Conservation (phyloP, 2,113 vertebrate genomes). For the Eretmochelys imbricata region DNA sequence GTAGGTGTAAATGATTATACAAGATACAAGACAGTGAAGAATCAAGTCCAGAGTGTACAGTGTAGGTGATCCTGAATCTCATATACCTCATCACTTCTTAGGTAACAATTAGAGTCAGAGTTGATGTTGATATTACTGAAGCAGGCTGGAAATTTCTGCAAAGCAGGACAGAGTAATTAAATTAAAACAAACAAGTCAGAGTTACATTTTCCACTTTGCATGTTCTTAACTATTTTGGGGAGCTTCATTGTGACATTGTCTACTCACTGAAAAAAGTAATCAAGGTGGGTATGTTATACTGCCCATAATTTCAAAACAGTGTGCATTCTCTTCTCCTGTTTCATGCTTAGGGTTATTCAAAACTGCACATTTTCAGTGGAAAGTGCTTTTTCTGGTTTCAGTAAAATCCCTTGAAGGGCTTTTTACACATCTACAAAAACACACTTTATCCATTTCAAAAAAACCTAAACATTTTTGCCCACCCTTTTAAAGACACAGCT, state of each 20-base stretch:
- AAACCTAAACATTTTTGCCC: background rate
- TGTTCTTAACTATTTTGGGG: background rate
- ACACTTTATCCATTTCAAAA: background rate
- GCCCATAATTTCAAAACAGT: background rate
- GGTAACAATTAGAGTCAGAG: constrained; percentile 11
- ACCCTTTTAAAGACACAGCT: background rate
- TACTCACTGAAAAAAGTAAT: background rate
- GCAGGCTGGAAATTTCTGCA: constrained; percentile 34
- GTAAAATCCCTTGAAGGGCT: background rate
- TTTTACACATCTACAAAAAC: background rate
- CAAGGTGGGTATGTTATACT: rapidly evolving
- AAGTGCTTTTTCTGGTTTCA: background rate
- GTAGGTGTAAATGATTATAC: background rate
- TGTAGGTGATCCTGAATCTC: background rate
- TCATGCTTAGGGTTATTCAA: background rate
- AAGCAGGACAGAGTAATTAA: constrained; percentile 5
- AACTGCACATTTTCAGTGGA: background rate
- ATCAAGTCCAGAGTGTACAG: background rate
- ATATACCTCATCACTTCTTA: background rate
- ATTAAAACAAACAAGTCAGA: background rate
- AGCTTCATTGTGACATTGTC: background rate
- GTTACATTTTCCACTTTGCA: background rate
- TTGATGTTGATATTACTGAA: constrained; percentile 1
- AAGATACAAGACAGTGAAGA: background rate
- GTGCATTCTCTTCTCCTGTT: background rate